Evolutionary conservation across 2,113 vertebrate species (phyloP).

Genomic region (Pedetes capensis): DNA sequence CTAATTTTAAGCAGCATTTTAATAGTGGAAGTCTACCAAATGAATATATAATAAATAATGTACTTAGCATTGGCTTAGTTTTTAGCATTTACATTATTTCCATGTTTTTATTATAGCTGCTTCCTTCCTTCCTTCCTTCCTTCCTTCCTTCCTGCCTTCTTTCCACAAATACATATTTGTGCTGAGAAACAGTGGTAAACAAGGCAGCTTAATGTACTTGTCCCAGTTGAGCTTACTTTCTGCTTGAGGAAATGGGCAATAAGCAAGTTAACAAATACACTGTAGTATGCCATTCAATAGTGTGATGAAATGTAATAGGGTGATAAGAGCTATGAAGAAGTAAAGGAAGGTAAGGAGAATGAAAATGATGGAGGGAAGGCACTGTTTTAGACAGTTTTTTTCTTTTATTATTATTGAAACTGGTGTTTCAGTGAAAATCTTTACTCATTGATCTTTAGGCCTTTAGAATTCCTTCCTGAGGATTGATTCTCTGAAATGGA

Average conservation of each 20-base stretch:
- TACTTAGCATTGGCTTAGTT: background rate
- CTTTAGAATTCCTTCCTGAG: slow-evolving; percentile 29
- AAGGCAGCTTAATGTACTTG: background rate
- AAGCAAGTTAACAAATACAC: background rate
- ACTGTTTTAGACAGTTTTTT: background rate
- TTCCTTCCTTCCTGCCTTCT: background rate
- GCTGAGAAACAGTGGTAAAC: background rate
- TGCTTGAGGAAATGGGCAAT: background rate
- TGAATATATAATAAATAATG: slow-evolving; percentile 28
- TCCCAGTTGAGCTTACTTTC: background rate
- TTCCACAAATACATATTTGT: background rate
- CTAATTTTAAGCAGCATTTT: slow-evolving; percentile 35
- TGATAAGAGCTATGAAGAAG: background rate
- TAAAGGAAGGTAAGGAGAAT: background rate
- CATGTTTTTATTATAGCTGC: background rate
- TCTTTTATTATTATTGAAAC: too few species aligned
- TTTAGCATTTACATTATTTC: slow-evolving; percentile 35
- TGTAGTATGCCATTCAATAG: background rate
- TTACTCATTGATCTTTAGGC: background rate
- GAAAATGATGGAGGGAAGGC: background rate
- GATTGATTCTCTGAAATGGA: slow-evolving; percentile 19
- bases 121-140: background rate
- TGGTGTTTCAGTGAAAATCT: slow-evolving; percentile 25
- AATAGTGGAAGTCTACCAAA: slow-evolving; percentile 1
- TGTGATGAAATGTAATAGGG: background rate